Evolutionary conservation across 2,797 vertebrate genomes (phyloP), one percentile per base, ranked within the genome.

Genomic region (Cacajao melanocephalus): DNA sequence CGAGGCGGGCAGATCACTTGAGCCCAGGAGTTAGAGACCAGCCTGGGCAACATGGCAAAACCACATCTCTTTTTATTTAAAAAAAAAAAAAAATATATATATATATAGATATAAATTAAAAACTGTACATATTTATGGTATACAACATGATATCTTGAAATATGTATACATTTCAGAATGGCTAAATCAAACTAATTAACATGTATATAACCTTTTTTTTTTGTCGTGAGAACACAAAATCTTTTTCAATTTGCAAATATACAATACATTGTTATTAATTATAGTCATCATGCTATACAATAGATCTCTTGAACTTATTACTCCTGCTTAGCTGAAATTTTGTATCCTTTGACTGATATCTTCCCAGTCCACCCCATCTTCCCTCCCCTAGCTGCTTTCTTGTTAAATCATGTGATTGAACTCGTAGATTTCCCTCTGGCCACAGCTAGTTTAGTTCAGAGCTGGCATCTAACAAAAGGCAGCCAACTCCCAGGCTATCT

Each of bases 361-460:
- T 61, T 30, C 17, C 26, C 17, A 46, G 55, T 26, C 33, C 7
- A 17, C 15, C 2, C 2, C 3, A 46, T 11, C 33, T 7, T 7
- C 72, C 39, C 13, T 7, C 24, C 2, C 10, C 5, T 0, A 10
- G 48, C 28, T 2, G 9, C 44, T 48, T 39, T 24, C 0, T 0
- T 50, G 36, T 64, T 83, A 88, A 84, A 48, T 10, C 12, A n/a
- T 5, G 19, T 70, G 41, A 44, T 22, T 82, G 48, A 89, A 50
- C 33, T 24, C 44, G 12, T 26, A 28, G 28, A 17, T n/a, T 36
- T 58, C 30, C 48, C n/a, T 92, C 73, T 64, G 80, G n/a, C 67
- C n/a, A 61, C 48, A 78, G 86, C 15, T 85, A 22, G 14, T 26
- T 64, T 28, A 50, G 36, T 52, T 33, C 50, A 33, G 82, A 78